phyloP scores from a whole-genome alignment of 2,797 vertebrate species.

The Molossus molossus region DNA sequence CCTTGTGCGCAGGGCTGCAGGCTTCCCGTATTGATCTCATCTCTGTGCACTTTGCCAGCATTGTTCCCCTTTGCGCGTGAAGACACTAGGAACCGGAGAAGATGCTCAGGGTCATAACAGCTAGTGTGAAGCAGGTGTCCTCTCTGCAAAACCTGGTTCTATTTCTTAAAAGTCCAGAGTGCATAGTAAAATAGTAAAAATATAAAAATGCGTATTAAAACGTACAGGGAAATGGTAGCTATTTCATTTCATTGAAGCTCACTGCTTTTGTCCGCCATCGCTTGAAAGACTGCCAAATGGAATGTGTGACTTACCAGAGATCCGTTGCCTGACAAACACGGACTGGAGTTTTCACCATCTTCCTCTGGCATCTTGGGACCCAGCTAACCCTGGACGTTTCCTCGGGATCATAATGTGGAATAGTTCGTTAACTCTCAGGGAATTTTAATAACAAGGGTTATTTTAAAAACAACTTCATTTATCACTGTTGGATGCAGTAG shows the following conservation, averaged over 20 bases:
- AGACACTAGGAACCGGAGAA: neutral
- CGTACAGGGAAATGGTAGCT: neutral
- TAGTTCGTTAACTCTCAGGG: neutral
- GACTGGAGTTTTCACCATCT: neutral
- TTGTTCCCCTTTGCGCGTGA: neutral
- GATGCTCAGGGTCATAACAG: neutral
- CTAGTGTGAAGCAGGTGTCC: conserved; percentile 31
- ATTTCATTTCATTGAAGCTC: conserved; percentile 45
- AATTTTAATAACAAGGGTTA: conserved; percentile 37
- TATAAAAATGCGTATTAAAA: neutral
- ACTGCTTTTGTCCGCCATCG: neutral
- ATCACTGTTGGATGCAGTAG: neutral
- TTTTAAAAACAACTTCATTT: neutral
- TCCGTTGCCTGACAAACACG: neutral
- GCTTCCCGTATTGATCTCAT: neutral
- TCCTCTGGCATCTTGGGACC: neutral
- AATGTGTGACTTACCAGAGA: neutral
- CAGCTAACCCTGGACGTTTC: neutral
- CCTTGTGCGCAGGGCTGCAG: too few species aligned
- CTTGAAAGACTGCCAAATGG: conserved; percentile 18
- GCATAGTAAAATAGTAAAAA: neutral
- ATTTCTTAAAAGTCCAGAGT: neutral
- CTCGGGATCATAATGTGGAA: neutral
- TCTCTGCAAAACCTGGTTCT: neutral
- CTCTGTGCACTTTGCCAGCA: neutral